Conservation (phyloP, 2,888 invertebrate species). For the Rhimphoctona megacephalus region DNA sequence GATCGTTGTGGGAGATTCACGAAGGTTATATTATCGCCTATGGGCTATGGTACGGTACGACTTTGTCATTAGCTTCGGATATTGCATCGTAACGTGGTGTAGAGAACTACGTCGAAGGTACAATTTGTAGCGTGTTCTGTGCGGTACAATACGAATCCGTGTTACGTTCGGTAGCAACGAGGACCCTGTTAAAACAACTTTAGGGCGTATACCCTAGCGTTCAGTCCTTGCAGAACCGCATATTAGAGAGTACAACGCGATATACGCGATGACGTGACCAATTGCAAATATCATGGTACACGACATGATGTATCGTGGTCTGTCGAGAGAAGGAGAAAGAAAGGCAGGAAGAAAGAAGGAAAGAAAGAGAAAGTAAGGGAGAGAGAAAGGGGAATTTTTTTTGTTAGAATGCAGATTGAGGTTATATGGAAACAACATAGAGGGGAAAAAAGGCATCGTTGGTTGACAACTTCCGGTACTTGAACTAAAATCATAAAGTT, state of each 20-base stretch:
- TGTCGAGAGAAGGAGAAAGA: neutral
- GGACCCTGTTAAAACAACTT: constrained; percentile 26
- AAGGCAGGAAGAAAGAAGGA: neutral
- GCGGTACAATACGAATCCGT: constrained; percentile 23
- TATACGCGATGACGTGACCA: constrained; percentile 47
- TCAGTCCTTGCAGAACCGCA: constrained; percentile 43
- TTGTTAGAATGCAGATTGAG: neutral
- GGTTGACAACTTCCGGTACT: neutral
- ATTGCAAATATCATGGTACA: constrained; percentile 58
- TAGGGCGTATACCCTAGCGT: constrained; percentile 37
- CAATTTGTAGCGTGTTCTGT: neutral
- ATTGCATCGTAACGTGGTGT: constrained; percentile 31
- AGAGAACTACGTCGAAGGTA: constrained; percentile 13
- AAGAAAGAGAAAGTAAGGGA: neutral
- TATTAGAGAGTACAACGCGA: constrained; percentile 40
- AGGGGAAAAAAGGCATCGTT: neutral
- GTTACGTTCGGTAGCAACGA: constrained; percentile 8
- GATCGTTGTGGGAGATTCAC: constrained; percentile 36
- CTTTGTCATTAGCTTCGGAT: constrained; percentile 66
- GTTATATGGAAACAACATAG: neutral
- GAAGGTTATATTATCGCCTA: constrained; percentile 4
- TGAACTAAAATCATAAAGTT: neutral
- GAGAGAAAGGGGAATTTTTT: neutral
- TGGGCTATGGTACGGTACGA: constrained; percentile 55
- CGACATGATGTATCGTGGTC: constrained; percentile 46